These are phyloP conservation scores for Sycophila sp. DNA, from an alignment of 1,140 invertebrate species.

Conservation along the genomic window DNA sequence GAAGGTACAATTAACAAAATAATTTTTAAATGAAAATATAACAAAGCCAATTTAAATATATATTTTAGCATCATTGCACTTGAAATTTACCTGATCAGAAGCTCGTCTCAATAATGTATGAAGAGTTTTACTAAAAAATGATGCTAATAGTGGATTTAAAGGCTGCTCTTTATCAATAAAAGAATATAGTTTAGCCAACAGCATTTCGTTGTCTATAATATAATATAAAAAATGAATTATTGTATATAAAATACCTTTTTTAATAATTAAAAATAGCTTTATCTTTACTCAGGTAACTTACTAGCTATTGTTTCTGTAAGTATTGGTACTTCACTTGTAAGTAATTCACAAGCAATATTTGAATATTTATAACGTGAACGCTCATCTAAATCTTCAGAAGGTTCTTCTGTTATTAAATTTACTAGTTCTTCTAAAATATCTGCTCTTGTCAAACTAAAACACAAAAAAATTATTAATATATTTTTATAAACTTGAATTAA, in stretches of 20 bases:
- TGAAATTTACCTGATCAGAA: constrained; percentile 79
- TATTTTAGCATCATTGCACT: no score
- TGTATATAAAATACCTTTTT: not conserved
- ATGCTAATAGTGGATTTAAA: constrained; percentile 92
- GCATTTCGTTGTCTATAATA: constrained; percentile 71
- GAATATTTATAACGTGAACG: constrained; percentile 87
- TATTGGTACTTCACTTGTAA: constrained; percentile 87
- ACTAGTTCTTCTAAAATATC: constrained; percentile 89
- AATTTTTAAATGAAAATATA: constrained; percentile 15
- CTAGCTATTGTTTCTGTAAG: constrained; percentile 86
- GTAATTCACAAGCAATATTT: constrained; percentile 92
- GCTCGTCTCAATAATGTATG: constrained; percentile 85
- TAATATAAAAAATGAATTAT: constrained; percentile 9
- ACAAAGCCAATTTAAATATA: not conserved
- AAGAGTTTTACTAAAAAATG: constrained; percentile 95
- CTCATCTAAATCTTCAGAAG: constrained; percentile 79
- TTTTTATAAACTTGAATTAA: not conserved
- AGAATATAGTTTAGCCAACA: constrained; percentile 86
- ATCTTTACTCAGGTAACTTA: no score
- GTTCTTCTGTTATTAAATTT: constrained; percentile 86
- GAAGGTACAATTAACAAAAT: constrained; percentile 39
- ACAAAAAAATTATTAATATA: constrained; percentile 22
- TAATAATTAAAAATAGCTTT: no score
- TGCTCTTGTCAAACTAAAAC: constrained; percentile 81
- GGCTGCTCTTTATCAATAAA: constrained; percentile 88